Evolutionary conservation across 2,888 invertebrate species (phyloP).

Genomic region (Cantharis rustica): DNA sequence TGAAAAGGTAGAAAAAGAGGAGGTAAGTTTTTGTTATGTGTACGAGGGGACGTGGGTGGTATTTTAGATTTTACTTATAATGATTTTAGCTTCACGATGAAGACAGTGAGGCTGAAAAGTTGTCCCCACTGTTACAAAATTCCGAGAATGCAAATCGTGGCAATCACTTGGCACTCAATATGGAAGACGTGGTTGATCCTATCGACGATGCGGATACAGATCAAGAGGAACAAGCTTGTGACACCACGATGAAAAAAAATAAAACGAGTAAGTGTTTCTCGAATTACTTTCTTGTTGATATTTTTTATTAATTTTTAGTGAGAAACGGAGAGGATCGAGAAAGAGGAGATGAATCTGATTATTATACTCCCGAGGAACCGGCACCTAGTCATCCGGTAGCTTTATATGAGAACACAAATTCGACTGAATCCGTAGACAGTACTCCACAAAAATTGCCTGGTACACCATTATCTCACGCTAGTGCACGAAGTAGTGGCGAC

Average conservation of each 20-base stretch:
- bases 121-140: conserved; percentile 72
- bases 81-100: conserved; percentile 64
- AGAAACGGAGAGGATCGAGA: conserved; percentile 41
- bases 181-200: conserved; percentile 61
- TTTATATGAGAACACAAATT: conserved; percentile 57
- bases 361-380: conserved; percentile 79
- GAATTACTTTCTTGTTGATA: too few species aligned
- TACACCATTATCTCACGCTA: conserved; percentile 70
- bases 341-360: conserved; percentile 74
- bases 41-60: too few species aligned
- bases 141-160: conserved; percentile 32
- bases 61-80: too few species aligned
- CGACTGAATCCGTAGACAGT: conserved; percentile 53
- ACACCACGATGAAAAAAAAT: conserved; percentile 7
- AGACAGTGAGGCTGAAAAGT: conserved; percentile 82
- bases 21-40: conserved; percentile 45
- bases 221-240: conserved; percentile 55
- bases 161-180: conserved; percentile 54
- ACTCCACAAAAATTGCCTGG: conserved; percentile 60
- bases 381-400: conserved; percentile 69
- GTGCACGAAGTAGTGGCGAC: conserved; percentile 77
- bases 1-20: conserved; percentile 59
- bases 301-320: neutral
- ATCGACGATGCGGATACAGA: conserved; percentile 66
- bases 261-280: conserved; percentile 9